Evolutionary conservation across 2,888 invertebrate species (phyloP).

Genomic region (Cotesia congregata): DNA sequence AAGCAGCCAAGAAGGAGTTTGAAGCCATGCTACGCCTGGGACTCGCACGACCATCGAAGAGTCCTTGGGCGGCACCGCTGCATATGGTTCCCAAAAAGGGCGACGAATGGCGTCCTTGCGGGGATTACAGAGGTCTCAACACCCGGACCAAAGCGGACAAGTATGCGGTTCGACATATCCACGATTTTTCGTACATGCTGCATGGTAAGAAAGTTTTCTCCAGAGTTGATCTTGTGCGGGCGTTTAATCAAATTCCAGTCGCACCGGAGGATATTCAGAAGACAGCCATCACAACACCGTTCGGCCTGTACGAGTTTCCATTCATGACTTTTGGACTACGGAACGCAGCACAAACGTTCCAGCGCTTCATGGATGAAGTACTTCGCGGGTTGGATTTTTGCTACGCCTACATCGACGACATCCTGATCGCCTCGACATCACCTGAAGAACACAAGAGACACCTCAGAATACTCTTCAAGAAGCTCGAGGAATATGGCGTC

Average conservation of each 20-base stretch:
- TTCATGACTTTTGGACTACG: constrained; percentile 56
- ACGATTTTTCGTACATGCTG: constrained; percentile 52
- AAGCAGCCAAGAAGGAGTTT: constrained; percentile 56
- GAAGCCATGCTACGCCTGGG: constrained; percentile 54
- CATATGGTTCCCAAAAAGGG: constrained; percentile 61
- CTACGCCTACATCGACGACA: constrained; percentile 47
- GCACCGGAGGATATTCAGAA: constrained; percentile 55
- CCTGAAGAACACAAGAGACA: constrained; percentile 44
- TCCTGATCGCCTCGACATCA: constrained; percentile 41
- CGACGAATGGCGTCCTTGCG: constrained; percentile 62
- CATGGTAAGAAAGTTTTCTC: constrained; percentile 52
- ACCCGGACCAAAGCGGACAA: constrained; percentile 52
- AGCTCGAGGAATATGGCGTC: constrained; percentile 46
- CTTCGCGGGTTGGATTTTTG: constrained; percentile 46
- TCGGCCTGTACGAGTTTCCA: constrained; percentile 56
- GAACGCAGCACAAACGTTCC: constrained; percentile 56
- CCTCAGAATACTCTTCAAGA: constrained; percentile 42
- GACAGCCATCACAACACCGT: constrained; percentile 58
- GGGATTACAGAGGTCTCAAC: constrained; percentile 61
- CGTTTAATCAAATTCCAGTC: constrained; percentile 60
- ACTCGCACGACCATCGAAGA: constrained; percentile 57
- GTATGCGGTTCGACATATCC: constrained; percentile 57
- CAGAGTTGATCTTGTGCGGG: constrained; percentile 50
- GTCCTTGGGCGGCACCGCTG: constrained; percentile 59
- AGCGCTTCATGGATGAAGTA: constrained; percentile 49